Evolutionary conservation across 2,797 vertebrate species (phyloP).

Genomic region (Perodicticus potto): DNA sequence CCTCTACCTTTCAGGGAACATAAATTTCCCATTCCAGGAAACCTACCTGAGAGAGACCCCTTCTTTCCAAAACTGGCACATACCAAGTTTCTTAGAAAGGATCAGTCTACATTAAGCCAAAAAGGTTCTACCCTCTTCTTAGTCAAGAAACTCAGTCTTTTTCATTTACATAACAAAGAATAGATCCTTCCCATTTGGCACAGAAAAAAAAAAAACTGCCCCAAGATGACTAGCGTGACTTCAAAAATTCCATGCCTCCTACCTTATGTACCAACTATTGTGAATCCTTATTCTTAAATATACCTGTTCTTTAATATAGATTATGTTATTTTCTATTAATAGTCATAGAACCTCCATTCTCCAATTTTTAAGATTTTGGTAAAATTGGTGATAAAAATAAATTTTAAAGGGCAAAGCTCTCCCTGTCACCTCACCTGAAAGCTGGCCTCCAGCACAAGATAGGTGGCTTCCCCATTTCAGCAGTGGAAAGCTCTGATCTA

Average conservation of each 20-base stretch:
- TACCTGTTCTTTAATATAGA: not conserved
- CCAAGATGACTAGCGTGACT: not conserved
- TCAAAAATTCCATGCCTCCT: not conserved
- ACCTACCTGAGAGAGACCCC: accelerated
- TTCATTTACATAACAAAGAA: not conserved
- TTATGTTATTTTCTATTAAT: not conserved
- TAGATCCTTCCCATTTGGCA: not conserved
- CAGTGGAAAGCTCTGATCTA: not conserved
- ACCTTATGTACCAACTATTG: no score
- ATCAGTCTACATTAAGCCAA: not conserved
- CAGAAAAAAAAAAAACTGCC: not conserved
- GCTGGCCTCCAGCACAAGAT: not conserved
- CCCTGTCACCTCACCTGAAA: not conserved
- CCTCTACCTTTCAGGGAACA: not conserved
- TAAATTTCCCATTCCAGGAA: not conserved
- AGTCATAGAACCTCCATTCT: not conserved
- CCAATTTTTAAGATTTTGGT: not conserved
- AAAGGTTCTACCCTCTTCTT: not conserved
- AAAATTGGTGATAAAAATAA: not conserved
- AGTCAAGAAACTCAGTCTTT: not conserved
- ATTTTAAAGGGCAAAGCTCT: not conserved
- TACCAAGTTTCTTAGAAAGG: not conserved
- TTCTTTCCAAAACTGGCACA: not conserved
- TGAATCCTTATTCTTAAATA: not conserved
- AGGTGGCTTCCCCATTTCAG: not conserved